Percentiles rank a stretch among this genome's conserved stretches.
phyloP scores from a whole-genome alignment of 2,888 invertebrate species.

The Polydrusus pterygomalis region DNA sequence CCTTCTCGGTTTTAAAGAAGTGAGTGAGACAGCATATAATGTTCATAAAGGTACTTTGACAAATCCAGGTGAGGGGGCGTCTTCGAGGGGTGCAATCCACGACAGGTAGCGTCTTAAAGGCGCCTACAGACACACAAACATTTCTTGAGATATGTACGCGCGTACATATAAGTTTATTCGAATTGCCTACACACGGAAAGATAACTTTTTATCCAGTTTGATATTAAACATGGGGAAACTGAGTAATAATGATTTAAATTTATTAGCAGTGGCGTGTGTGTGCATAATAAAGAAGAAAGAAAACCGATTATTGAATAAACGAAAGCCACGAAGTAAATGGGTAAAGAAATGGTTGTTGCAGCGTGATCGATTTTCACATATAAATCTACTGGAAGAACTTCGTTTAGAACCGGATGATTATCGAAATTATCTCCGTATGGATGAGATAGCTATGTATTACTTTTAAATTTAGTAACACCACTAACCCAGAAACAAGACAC shows the following conservation, averaged over 20 bases:
- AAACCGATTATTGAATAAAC: background rate
- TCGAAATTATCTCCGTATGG: background rate
- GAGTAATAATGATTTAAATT: conserved; percentile 3
- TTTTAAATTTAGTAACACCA: background rate
- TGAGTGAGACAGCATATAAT: too few species aligned
- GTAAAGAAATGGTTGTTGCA: conserved; percentile 2
- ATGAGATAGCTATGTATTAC: too few species aligned
- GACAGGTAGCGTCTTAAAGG: too few species aligned
- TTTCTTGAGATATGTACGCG: background rate
- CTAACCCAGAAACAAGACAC: too few species aligned
- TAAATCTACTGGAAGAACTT: background rate
- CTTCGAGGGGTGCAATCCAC: too few species aligned
- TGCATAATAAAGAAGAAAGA: background rate
- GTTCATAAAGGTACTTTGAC: too few species aligned
- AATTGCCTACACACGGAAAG: too few species aligned
- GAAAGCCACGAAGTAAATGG: background rate
- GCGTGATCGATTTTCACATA: background rate
- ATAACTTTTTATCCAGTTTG: too few species aligned
- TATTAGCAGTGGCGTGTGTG: conserved; percentile 7
- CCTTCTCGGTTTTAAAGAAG: too few species aligned
- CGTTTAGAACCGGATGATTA: background rate
- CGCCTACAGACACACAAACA: background rate
- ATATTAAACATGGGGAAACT: too few species aligned
- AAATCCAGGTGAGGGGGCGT: too few species aligned
- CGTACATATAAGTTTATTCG: background rate